phyloP scores from a whole-genome alignment of 30 jellyfish, hydroid and myxozoan species.

The Aurelia aurita region DNA sequence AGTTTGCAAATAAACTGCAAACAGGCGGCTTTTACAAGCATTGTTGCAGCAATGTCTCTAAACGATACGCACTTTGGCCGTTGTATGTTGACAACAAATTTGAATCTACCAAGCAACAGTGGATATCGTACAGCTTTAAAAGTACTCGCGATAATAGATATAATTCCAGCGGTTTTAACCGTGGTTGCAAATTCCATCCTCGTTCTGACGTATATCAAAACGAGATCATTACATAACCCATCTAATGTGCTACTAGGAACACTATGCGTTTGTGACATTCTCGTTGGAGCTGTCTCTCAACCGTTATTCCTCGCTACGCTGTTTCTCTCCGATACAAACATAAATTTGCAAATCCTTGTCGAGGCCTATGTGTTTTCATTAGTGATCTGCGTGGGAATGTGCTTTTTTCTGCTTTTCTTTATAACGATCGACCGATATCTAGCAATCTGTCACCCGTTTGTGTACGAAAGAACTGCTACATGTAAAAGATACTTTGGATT shows the following conservation, averaged over 20 bases:
- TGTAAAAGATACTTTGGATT: conserved; percentile 4
- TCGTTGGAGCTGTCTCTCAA: conserved; percentile 33
- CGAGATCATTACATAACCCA: conserved; percentile 18
- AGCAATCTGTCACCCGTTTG: conserved; percentile 39
- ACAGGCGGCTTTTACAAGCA: too few species aligned
- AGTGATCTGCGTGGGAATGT: conserved; percentile 28
- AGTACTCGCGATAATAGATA: not conserved
- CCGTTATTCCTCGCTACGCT: not conserved
- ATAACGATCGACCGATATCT: conserved; percentile 28
- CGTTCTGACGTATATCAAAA: conserved; percentile 1
- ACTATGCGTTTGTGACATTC: conserved; percentile 25
- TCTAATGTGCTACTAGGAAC: conserved; percentile 10
- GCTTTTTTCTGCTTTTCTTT: conserved; percentile 13
- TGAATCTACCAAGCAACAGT: not conserved
- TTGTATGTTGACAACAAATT: not conserved
- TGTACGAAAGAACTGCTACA: conserved; percentile 7
- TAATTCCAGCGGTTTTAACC: conserved; percentile 11
- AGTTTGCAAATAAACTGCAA: too few species aligned
- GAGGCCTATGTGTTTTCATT: not conserved
- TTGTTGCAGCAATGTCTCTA: too few species aligned
- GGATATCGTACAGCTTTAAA: not conserved
- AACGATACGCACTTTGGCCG: not conserved
- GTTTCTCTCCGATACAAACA: not conserved
- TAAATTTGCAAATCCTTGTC: not conserved
- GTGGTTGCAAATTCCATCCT: conserved; percentile 12